These are phyloP conservation scores for Epinephelus malabaricus DNA, from an alignment of 2,797 vertebrate genomes.

Conservation along the genomic window DNA sequence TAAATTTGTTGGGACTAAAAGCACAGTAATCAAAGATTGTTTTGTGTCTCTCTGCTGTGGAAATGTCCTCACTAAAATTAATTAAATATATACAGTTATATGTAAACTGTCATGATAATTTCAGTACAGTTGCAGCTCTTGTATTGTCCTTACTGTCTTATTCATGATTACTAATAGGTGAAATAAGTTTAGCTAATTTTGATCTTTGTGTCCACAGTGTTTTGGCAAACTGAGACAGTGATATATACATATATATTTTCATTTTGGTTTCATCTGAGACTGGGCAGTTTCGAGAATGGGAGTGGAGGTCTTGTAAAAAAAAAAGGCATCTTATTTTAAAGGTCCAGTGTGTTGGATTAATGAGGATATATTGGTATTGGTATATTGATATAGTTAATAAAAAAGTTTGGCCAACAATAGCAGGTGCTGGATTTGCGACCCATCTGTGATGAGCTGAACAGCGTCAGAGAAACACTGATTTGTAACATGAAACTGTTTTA, in stretches of 20 bases:
- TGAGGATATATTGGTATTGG: too few relatives aligned
- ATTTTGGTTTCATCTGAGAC: slow-evolving; percentile 1
- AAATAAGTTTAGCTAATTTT: not conserved
- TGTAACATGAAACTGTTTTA: too few relatives aligned
- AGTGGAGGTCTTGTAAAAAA: not conserved
- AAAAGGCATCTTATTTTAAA: not conserved
- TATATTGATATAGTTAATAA: too few relatives aligned
- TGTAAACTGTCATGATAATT: not conserved
- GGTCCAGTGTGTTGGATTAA: too few relatives aligned
- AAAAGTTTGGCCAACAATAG: too few relatives aligned
- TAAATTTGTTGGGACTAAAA: not conserved
- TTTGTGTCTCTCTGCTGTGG: not conserved
- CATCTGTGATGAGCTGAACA: too few relatives aligned
- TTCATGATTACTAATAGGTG: not conserved
- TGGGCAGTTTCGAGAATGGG: not conserved
- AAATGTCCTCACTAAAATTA: not conserved
- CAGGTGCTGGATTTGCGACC: too few relatives aligned
- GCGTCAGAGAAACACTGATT: too few relatives aligned
- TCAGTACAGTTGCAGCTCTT: not conserved
- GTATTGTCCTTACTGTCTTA: not conserved
- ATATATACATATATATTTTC: not conserved
- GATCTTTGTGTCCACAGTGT: not conserved
- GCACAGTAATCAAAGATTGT: not conserved
- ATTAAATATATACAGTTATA: not conserved
- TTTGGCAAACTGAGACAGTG: not conserved